These are phyloP conservation scores for Osmerus eperlanus DNA, from an alignment of 2,113 vertebrate genomes.

Conservation along the genomic window DNA sequence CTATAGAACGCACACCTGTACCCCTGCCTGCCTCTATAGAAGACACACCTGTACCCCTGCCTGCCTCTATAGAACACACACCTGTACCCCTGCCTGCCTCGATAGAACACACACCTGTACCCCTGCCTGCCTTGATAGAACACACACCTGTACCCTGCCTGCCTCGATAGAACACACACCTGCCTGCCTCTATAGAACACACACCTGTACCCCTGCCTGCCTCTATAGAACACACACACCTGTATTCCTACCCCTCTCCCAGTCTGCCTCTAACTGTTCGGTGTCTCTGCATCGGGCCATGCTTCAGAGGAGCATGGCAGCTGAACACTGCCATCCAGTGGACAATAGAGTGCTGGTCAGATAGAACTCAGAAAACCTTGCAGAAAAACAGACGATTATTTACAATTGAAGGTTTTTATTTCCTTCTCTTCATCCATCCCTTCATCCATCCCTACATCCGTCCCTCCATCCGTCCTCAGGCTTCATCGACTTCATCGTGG, in stretches of 20 bases:
- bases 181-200: constrained; percentile 19
- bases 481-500: constrained; percentile 97
- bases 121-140: background rate
- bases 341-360: background rate
- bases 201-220: background rate
- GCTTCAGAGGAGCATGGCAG: too few species aligned
- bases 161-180: too few species aligned
- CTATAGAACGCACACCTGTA: too few species aligned
- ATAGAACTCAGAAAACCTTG: background rate
- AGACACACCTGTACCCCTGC: too few species aligned
- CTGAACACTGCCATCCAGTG: background rate
- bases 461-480: constrained; percentile 61
- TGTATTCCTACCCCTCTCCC: too few species aligned
- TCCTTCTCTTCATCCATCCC: background rate
- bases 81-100: constrained; percentile 69
- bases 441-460: background rate
- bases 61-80: background rate
- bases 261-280: too few species aligned
- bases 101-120: constrained; percentile 69
- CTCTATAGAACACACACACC: background rate
- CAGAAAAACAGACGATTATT: too few species aligned
- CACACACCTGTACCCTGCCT: too few species aligned
- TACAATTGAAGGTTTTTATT: too few species aligned
- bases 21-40: too few species aligned
- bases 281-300: too few species aligned